These are phyloP conservation scores for Blastomussa wellsi DNA, from an alignment of 92 coral and sea anemone genomes.

Conservation along the genomic window DNA sequence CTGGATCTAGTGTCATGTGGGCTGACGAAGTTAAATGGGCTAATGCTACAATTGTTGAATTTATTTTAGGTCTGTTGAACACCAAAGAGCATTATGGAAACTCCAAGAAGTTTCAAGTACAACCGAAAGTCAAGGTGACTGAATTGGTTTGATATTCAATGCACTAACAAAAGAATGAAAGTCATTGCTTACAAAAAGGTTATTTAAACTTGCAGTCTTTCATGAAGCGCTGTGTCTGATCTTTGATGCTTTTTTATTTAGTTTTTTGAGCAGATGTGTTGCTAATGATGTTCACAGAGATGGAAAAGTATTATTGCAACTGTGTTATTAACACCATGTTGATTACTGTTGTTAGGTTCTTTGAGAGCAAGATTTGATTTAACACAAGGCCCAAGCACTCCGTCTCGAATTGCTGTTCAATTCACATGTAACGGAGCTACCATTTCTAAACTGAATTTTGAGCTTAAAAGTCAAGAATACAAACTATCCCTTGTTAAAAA, in stretches of 20 bases:
- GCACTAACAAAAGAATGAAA: no score
- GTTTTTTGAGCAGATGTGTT: no score
- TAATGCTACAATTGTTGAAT: background rate
- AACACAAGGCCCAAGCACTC: conserved; percentile 85
- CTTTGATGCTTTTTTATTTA: no score
- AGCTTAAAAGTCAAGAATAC: conserved; percentile 85
- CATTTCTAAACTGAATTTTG: conserved; percentile 91
- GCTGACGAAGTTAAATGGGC: no score
- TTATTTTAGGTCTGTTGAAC: conserved; percentile 86
- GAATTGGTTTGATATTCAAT: background rate
- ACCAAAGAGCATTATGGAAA: conserved; percentile 90
- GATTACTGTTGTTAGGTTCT: conserved; percentile 43
- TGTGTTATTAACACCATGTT: background rate
- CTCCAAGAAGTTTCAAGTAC: conserved; percentile 79
- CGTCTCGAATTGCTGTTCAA: conserved; percentile 93
- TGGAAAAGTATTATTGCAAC: background rate
- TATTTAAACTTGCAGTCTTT: no score
- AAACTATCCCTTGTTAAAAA: conserved; percentile 95
- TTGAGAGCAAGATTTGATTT: conserved; percentile 89
- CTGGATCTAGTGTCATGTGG: no score
- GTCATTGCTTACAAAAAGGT: no score
- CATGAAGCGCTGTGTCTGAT: no score
- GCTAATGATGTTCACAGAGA: no score
- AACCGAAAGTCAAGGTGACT: conserved; percentile 82
- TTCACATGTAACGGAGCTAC: conserved; percentile 95